phyloP scores from a whole-genome alignment of 2,113 vertebrate genomes.

The Heptranchias perlo region DNA sequence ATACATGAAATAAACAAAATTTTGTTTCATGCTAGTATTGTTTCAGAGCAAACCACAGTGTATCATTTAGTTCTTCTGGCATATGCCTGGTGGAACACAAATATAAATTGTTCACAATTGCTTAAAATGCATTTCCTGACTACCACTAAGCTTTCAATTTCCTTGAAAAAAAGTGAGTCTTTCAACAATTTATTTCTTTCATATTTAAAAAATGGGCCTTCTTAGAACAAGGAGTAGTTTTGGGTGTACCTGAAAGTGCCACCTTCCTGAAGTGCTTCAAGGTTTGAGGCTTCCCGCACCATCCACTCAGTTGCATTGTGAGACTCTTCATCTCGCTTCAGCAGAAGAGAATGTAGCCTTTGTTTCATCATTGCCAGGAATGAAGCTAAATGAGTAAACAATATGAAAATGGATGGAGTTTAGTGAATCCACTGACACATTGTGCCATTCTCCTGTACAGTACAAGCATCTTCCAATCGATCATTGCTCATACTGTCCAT shows the following conservation, averaged over 20 bases:
- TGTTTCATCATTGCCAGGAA: constrained; percentile 69
- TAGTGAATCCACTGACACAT: not conserved
- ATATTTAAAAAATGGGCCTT: not conserved
- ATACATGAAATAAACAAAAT: not conserved
- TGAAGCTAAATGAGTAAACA: constrained; percentile 55
- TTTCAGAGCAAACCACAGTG: not conserved
- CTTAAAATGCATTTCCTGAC: not conserved
- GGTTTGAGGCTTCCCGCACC: constrained; percentile 74
- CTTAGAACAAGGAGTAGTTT: not conserved
- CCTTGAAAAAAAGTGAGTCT: not conserved
- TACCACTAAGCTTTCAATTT: not conserved
- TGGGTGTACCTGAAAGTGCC: constrained; percentile 82
- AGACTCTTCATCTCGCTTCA: constrained; percentile 59
- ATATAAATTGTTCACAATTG: not conserved
- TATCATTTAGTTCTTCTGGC: not conserved
- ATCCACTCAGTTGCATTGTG: constrained; percentile 68
- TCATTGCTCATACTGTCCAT: not conserved
- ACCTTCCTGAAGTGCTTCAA: constrained; percentile 84
- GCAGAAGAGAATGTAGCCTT: constrained; percentile 65
- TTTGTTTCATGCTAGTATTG: not conserved
- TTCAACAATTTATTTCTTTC: not conserved
- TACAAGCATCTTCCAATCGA: not conserved
- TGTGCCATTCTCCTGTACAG: not conserved
- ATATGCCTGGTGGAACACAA: not conserved
- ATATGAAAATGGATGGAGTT: not conserved